A percentile compares a stretch with the other conserved stretches of the same genome.
Conservation (phyloP, 2,888 invertebrate species). For the Diloba caeruleocephala region DNA sequence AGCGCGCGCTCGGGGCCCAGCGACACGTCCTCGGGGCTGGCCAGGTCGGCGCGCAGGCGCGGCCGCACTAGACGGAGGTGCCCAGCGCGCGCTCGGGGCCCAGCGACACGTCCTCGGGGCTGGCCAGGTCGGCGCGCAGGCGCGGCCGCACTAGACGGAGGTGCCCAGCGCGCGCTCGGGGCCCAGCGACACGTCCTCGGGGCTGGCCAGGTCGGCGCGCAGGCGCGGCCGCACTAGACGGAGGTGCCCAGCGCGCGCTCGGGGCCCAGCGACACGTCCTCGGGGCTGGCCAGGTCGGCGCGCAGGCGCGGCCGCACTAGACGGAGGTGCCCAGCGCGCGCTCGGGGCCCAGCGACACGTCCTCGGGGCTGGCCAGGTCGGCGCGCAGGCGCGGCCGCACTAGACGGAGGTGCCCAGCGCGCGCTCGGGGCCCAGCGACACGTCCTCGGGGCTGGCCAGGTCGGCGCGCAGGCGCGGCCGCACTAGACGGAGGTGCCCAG, state of each 20-base stretch:
- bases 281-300: neutral
- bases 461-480: neutral
- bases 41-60: too few relatives aligned
- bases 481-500: conserved; percentile 95
- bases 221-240: conserved; percentile 90
- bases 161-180: too few relatives aligned
- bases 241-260: conserved; percentile 72
- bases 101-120: too few relatives aligned
- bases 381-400: conserved; percentile 92
- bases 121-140: too few relatives aligned
- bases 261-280: conserved; percentile 81
- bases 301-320: too few relatives aligned
- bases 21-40: too few relatives aligned
- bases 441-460: conserved; percentile 19
- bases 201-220: conserved; percentile 95
- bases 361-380: conserved; percentile 95
- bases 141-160: too few relatives aligned
- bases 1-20: too few relatives aligned
- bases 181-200: too few relatives aligned
- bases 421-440: conserved; percentile 84
- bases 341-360: conserved; percentile 95
- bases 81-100: too few relatives aligned
- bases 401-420: too few relatives aligned
- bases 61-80: too few relatives aligned
- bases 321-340: conserved; percentile 95